These are phyloP conservation scores for Heptranchias perlo DNA, from an alignment of 2,113 vertebrate genomes.

Conservation along the genomic window DNA sequence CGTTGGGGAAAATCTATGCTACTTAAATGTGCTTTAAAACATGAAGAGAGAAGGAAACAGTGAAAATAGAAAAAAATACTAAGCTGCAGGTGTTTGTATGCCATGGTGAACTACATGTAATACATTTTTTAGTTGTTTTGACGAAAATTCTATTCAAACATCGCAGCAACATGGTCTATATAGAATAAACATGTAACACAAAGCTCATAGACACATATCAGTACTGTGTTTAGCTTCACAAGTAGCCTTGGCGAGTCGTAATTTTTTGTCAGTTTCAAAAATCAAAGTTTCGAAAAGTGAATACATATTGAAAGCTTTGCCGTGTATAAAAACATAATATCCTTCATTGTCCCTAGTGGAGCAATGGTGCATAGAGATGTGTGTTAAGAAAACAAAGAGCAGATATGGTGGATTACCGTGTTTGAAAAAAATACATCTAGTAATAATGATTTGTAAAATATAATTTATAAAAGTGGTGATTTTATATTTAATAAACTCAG, in stretches of 20 bases:
- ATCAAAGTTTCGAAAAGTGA: conserved; percentile 8
- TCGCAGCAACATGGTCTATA: background rate
- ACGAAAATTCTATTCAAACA: background rate
- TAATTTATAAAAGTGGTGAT: background rate
- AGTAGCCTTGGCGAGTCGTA: background rate
- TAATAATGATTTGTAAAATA: background rate
- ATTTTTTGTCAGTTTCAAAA: background rate
- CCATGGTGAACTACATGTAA: background rate
- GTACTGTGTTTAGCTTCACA: background rate
- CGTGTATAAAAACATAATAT: background rate
- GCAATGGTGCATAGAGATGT: background rate
- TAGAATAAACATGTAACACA: background rate
- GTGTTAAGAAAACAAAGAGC: background rate
- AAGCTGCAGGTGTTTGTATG: background rate
- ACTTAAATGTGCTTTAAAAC: background rate
- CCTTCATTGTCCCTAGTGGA: background rate
- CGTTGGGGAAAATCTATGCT: background rate
- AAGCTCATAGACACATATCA: background rate
- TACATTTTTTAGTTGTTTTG: background rate
- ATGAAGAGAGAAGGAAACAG: too few species aligned
- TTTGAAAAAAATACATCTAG: background rate
- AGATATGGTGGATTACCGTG: background rate
- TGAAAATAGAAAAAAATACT: background rate
- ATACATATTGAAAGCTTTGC: background rate
- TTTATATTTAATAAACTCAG: background rate